Conservation (phyloP, 1,140 invertebrate genomes). For the Lamellibrachia luymesi region DNA sequence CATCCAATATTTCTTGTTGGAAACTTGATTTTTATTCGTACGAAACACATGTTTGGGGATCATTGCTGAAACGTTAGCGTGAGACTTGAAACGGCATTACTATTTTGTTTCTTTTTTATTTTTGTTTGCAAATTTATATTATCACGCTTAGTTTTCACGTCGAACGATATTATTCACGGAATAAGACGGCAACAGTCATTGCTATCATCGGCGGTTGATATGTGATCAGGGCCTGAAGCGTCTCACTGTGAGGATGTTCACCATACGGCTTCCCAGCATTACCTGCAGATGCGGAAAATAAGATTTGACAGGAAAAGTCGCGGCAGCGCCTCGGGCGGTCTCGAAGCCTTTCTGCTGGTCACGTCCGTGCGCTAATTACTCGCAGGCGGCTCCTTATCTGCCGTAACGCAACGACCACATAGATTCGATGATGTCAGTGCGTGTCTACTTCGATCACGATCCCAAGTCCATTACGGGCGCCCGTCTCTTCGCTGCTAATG, state of each 20-base stretch:
- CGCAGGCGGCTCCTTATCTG: neutral
- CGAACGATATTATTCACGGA: no score
- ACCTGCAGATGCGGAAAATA: neutral
- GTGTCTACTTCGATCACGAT: neutral
- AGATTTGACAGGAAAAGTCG: neutral
- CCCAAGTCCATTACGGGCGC: neutral
- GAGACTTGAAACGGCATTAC: no score
- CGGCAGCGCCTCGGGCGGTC: neutral
- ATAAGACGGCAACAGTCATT: no score
- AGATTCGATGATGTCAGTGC: neutral
- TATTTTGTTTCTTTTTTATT: no score
- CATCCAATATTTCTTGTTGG: no score
- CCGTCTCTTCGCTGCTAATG: neutral
- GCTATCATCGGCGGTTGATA: neutral
- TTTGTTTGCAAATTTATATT: no score
- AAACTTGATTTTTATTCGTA: no score
- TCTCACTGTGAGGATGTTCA: neutral
- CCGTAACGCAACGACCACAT: neutral
- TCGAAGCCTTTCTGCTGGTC: neutral
- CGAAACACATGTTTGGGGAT: no score
- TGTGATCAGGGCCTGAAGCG: neutral
- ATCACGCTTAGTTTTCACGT: no score
- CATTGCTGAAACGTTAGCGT: no score
- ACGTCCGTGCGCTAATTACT: neutral
- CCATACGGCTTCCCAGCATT: neutral